phyloP scores from a whole-genome alignment of 2,113 vertebrate genomes.

The Engystomops pustulosus region DNA sequence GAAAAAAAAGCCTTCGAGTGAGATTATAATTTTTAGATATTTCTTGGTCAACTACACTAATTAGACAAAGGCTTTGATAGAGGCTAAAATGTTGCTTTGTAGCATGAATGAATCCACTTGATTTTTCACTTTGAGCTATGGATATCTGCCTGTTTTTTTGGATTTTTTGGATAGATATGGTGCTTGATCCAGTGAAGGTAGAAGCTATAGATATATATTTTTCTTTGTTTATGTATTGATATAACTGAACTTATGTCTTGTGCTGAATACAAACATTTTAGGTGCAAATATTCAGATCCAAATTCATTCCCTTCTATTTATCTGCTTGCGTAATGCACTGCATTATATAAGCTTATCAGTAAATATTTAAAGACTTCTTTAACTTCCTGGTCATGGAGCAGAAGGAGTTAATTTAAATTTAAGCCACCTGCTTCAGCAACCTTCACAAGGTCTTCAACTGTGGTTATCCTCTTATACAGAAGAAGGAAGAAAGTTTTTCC shows the following conservation, averaged over 20 bases:
- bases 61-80: too few relatives aligned
- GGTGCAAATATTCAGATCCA: neutral
- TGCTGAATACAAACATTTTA: neutral
- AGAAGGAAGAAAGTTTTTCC: constrained; percentile 10
- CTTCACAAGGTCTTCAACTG: neutral
- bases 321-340: neutral
- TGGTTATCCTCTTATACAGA: constrained; percentile 22
- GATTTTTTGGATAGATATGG: too few relatives aligned
- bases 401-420: constrained; percentile 37
- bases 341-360: neutral
- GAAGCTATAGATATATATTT: too few relatives aligned
- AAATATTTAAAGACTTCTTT: neutral
- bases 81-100: too few relatives aligned
- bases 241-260: too few relatives aligned
- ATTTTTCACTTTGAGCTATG: too few relatives aligned
- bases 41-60: too few relatives aligned
- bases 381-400: neutral
- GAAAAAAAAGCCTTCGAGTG: too few relatives aligned
- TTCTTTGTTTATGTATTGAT: neutral
- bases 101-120: too few relatives aligned
- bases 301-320: neutral
- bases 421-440: constrained; percentile 20
- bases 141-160: too few relatives aligned
- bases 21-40: too few relatives aligned
- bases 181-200: too few relatives aligned